Base-by-base conservation (phyloP, 2,113 vertebrate genomes). In the Thermophis baileyi region DNA sequence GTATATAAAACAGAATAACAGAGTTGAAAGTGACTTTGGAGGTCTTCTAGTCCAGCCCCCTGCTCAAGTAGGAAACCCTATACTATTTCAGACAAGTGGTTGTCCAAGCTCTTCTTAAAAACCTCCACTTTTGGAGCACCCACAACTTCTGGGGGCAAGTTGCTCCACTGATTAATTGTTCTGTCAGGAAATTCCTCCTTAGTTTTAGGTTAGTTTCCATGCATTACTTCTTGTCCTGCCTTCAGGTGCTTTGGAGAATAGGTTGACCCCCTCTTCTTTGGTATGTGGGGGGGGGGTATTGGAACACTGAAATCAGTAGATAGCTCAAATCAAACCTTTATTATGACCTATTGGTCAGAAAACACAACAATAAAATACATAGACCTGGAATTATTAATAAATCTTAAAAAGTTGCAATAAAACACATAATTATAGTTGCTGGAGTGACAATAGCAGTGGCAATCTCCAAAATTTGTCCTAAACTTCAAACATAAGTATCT, bases 121-220 rank as follows among this genome's bases (percentile, higher is more conserved):
- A 7, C 11, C 4, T 69, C 30, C 60, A n/a, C 0, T 16, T 0
- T 60, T 69, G 30, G 12, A 69, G 12, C 0, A 16, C 1, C 1
- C 4, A 69, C 30, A 69, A 69, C 4, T n/a, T n/a, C 11, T n/a
- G 60, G 1, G n/a, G 3, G 1, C 60, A 69, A 63, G 11, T 63
- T 0, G 27, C n/a, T n/a, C n/a, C n/a, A n/a, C n/a, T n/a, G n/a
- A n/a, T n/a, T n/a, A n/a, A n/a, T n/a, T n/a, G n/a, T n/a, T n/a
- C n/a, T n/a, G n/a, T n/a, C n/a, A n/a, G n/a, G n/a, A n/a, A n/a
- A 69, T 16, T 69, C 4, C 60, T 69, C 30, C 60, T 69, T 69
- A n/a, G 11, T 69, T n/a, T 27, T n/a, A 69, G 12, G 60, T 16
- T 69, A 3, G n/a, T n/a, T n/a, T n/a, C n/a, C n/a, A n/a, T n/a